phyloP scores from a whole-genome alignment of 2,113 vertebrate genomes.

The Dolichallabes microphthalmus region DNA sequence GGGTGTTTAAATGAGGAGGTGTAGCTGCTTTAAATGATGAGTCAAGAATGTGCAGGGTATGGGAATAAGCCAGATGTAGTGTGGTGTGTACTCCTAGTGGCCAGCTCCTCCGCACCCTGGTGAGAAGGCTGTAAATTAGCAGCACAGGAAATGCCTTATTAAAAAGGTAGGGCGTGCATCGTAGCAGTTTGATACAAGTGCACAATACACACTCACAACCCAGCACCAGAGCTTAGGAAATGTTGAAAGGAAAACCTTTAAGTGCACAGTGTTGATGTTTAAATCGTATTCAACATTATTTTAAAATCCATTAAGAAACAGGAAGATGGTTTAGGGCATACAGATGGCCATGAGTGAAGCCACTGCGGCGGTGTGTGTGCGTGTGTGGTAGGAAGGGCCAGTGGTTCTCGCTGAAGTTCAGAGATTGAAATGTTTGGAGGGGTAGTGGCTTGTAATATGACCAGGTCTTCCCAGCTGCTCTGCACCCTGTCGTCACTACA shows the following conservation, averaged over 20 bases:
- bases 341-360: background rate
- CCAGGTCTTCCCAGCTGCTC: constrained; percentile 17
- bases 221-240: background rate
- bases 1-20: constrained; percentile 5
- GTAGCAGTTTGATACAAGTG: background rate
- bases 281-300: background rate
- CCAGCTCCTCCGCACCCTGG: constrained; percentile 3
- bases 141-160: constrained; percentile 36
- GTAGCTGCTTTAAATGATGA: constrained; percentile 35
- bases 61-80: background rate
- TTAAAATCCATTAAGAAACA: background rate
- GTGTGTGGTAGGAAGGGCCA: constrained; percentile 12
- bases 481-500: constrained; percentile 35
- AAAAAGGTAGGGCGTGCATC: background rate
- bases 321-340: constrained; percentile 20
- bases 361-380: background rate
- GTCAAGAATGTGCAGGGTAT: constrained; percentile 6
- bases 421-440: constrained; percentile 27
- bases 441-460: constrained; percentile 30
- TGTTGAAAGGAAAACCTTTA: background rate
- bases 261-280: background rate
- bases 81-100: background rate
- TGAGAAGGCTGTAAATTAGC: constrained; percentile 33
- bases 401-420: constrained; percentile 45
- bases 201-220: background rate